Evolutionary conservation across 1,140 invertebrate genomes (phyloP).

Genomic region (Drosophila truncata): DNA sequence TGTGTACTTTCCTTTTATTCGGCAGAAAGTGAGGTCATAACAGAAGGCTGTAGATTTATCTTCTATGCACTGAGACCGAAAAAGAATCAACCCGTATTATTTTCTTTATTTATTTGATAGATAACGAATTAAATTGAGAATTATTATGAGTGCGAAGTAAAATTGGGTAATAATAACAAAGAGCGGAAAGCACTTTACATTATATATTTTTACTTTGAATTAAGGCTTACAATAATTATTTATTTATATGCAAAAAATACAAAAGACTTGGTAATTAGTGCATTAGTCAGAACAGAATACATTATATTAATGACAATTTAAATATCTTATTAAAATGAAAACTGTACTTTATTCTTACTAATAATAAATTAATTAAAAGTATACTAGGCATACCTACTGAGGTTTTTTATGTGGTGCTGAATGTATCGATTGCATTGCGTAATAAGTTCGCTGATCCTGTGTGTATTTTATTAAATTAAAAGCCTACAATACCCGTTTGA

Average conservation of each 20-base stretch:
- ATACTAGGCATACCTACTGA: neutral
- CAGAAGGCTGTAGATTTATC: slow-evolving; percentile 43
- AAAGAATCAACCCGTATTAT: neutral
- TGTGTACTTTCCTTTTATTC: slow-evolving; percentile 32
- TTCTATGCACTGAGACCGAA: slow-evolving; percentile 4
- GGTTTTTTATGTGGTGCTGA: neutral
- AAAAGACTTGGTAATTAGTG: too few species aligned
- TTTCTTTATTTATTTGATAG: neutral
- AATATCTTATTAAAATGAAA: too few species aligned
- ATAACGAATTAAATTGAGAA: neutral
- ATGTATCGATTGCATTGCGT: neutral
- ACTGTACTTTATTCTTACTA: neutral
- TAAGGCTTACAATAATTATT: too few species aligned
- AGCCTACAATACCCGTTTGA: neutral
- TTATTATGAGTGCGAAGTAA: too few species aligned
- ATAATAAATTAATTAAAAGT: neutral
- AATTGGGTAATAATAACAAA: too few species aligned
- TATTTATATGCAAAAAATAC: too few species aligned
- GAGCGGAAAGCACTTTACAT: too few species aligned
- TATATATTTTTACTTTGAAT: too few species aligned
- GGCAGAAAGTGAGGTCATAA: slow-evolving; percentile 33
- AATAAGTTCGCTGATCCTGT: neutral
- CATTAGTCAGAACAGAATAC: too few species aligned
- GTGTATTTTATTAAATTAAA: neutral
- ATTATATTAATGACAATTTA: too few species aligned